These are phyloP conservation scores for Narcine bancroftii DNA, from an alignment of 2,113 vertebrate species.

Conservation along the genomic window DNA sequence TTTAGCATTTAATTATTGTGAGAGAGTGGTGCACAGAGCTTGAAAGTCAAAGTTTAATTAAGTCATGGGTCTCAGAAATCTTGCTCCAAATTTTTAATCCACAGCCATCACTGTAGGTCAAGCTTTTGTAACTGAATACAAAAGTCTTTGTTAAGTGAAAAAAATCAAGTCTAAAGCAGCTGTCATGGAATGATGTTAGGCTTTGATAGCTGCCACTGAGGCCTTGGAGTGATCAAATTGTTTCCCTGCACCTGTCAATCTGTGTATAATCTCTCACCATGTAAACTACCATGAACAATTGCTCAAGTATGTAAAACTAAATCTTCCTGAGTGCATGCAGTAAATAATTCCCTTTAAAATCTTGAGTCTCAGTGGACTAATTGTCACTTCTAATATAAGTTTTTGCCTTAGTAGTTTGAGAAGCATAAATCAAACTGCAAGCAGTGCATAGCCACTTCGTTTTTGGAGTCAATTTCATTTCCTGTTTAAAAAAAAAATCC, in stretches of 20 bases:
- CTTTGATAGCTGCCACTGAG: slow-evolving; percentile 19
- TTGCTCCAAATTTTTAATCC: background rate
- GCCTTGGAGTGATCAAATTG: background rate
- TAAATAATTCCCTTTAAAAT: slow-evolving; percentile 36
- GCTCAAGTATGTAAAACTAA: slow-evolving; percentile 16
- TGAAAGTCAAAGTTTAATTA: slow-evolving; percentile 20
- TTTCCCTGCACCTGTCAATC: slow-evolving; percentile 21
- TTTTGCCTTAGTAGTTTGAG: background rate
- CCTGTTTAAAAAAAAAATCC: background rate
- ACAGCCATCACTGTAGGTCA: background rate
- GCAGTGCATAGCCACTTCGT: background rate
- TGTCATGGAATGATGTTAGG: background rate
- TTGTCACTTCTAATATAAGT: slow-evolving; percentile 23
- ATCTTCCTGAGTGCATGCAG: background rate
- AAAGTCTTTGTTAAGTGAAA: slow-evolving; percentile 21
- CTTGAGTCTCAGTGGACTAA: background rate
- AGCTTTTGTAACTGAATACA: background rate
- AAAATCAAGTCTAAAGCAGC: slow-evolving; percentile 22
- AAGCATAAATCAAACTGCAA: slow-evolving; percentile 1
- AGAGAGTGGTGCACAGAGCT: slow-evolving; percentile 36
- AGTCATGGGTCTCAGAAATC: background rate
- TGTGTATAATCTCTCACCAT: background rate
- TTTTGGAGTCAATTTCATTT: background rate
- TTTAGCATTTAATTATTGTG: slow-evolving; percentile 58
- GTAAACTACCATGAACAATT: background rate